Evolutionary conservation across 2,113 vertebrate species (phyloP), one percentile per base, ranked within the genome.

Genomic region (Sinocyclocheilus rhinocerous): DNA sequence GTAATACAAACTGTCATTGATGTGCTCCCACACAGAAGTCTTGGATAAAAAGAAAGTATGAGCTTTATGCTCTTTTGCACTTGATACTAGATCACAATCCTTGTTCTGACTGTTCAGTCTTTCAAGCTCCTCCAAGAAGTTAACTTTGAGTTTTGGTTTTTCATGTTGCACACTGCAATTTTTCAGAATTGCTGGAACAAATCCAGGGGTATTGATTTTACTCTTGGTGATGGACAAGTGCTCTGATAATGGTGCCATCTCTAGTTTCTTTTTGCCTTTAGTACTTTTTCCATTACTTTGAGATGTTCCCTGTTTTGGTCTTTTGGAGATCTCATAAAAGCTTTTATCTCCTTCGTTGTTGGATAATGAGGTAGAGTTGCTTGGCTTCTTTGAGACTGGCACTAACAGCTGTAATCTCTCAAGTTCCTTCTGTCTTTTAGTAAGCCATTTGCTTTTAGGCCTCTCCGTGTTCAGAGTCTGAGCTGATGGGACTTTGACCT

Each of bases 1-100:
- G 61, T 55, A 11, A 81, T 83, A 67, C 67, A 89, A 76, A 33
- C 45, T 45, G 10, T 45, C 45, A 45, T 11, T 45, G 45, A 45
- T 45, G 45, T 87, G 83, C 22, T 89, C 90, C 90, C 90, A 90
- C 29, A 88, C 89, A 52, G 79, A 84, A 22, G 88, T 90, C 61
- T 91, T 90, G 45, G 83, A 81, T n/a, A 55, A 48, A 69, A 86
- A 78, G 24, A 48, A 72, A 61, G 18, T 33, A 15, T 45, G 5
- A 24, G n/a, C 50, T 88, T 16, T 42, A 39, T 73, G 39, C 15
- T 81, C 29, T 84, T 81, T 81, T 16, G 70, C 33, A 48, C 5
- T 24, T 4, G 22, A 70, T 50, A 6, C 26, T 20, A 42, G 63
- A 39, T 13, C 6, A 22, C 20, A n/a, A 79, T 87, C 57, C 15